phyloP scores from a whole-genome alignment of 2,113 vertebrate genomes.

The Micronycteris hirsuta region DNA sequence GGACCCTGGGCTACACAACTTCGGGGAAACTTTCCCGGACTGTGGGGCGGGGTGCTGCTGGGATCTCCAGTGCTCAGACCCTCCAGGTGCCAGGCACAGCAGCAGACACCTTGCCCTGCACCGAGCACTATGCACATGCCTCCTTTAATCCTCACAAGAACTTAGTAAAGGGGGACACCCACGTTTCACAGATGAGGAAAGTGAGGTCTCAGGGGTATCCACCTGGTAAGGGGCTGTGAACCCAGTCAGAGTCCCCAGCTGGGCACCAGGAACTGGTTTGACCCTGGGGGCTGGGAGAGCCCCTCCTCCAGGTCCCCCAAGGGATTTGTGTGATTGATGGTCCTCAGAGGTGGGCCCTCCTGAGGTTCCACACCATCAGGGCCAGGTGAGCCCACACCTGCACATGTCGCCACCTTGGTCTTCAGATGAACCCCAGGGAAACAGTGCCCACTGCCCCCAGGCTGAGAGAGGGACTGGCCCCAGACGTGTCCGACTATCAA shows the following conservation, averaged over 20 bases:
- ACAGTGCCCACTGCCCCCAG: not conserved
- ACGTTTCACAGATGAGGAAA: not conserved
- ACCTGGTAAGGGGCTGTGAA: not conserved
- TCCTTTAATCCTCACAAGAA: not conserved
- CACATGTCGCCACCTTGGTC: not conserved
- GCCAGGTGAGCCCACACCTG: not conserved
- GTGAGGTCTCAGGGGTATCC: not conserved
- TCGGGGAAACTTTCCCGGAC: not conserved
- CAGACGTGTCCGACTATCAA: not conserved
- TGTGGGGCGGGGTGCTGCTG: not conserved
- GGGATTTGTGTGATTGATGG: fast-evolving
- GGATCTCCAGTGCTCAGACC: not conserved
- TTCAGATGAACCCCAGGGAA: not conserved
- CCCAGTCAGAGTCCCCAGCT: not conserved
- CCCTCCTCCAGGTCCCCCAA: not conserved
- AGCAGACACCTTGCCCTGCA: fast-evolving
- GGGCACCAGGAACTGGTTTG: too few relatives aligned
- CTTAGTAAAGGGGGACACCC: too few relatives aligned
- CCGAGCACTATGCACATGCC: fast-evolving
- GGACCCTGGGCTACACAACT: not conserved
- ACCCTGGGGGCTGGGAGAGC: not conserved
- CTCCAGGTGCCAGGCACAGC: not conserved
- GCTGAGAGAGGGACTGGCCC: fast-evolving
- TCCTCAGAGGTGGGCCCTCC: not conserved
- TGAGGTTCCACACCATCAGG: not conserved